Evolutionary conservation across 1,140 invertebrate species (phyloP), one percentile per base, ranked within the genome.

Genomic region (Chironomus striatipennis): DNA sequence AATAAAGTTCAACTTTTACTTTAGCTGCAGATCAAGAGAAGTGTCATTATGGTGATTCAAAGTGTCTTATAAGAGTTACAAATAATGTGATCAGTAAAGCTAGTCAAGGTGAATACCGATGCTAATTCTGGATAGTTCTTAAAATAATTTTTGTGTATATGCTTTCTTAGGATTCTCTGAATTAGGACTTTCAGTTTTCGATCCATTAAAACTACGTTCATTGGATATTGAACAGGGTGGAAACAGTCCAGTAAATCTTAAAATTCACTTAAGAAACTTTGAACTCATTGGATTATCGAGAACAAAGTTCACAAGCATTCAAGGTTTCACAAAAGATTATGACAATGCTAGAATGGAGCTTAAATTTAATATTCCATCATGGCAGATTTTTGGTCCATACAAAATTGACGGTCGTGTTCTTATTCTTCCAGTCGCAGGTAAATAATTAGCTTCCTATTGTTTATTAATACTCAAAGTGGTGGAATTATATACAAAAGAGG

Each of bases 371-470:
- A 76, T 0, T 42, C 18, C 24, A 6, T 75, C 77, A 17, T 79
- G 2, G 75, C 77, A 6, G 76, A 70, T 85, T 18, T 43, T 79
- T 17, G 81, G 82, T 42, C 77, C 80, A 57, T 85, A 85, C 76
- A 76, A 75, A 3, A 80, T 84, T n/a, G 75, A 79, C 5, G 84
- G 84, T 5, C 79, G 79, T 74, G 78, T 85, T 0, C 78, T 85
- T 0, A 78, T 85, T 42, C 76, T 85, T 7, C 84, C 84, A 0
- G 83, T 85, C 1, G 80, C 75, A 21, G 84, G 84, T 0, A 75
- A 57, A 83, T 6, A 74, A 77, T 34, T 34, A 34, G 5, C 5
- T 1, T 34, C 24, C 5, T 34, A 34, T 34, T 34, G 5, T 34
- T 34, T 1, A 34, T 2, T 34, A 34, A 34, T 1, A 34, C 1